Percentiles rank a stretch among this genome's conserved stretches.
phyloP scores from a whole-genome alignment of 2,113 vertebrate species.

The Leucopsar rothschildi region DNA sequence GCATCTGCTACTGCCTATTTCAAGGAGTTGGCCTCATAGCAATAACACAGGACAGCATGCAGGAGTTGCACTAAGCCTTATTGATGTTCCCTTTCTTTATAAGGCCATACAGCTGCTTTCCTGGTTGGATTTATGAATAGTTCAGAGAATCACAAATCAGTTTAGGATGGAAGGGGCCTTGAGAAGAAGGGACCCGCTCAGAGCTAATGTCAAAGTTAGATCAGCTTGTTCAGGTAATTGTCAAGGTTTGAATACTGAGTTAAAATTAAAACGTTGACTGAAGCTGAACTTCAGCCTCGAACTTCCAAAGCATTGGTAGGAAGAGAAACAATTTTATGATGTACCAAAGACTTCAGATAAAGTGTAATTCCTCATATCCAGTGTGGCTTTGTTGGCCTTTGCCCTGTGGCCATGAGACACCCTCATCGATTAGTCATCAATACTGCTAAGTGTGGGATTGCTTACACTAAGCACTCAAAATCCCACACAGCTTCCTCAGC shows the following conservation, averaged over 20 bases:
- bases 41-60: background rate
- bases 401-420: background rate
- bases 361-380: background rate
- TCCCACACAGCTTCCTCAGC: background rate
- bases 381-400: background rate
- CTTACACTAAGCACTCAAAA: background rate
- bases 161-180: background rate
- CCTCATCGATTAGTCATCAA: fast-evolving
- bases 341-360: background rate
- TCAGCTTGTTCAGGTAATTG: background rate
- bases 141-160: background rate
- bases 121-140: background rate
- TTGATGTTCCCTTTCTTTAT: background rate
- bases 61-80: background rate
- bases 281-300: background rate
- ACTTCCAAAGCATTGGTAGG: background rate
- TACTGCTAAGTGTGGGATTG: background rate
- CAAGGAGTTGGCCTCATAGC: background rate
- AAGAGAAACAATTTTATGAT: background rate
- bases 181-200: background rate
- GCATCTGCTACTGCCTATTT: background rate
- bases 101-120: background rate
- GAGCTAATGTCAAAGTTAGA: background rate
- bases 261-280: background rate
- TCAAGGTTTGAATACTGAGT: background rate